phyloP scores from a whole-genome alignment of 1,140 invertebrate species.

The Bombus ignitus region DNA sequence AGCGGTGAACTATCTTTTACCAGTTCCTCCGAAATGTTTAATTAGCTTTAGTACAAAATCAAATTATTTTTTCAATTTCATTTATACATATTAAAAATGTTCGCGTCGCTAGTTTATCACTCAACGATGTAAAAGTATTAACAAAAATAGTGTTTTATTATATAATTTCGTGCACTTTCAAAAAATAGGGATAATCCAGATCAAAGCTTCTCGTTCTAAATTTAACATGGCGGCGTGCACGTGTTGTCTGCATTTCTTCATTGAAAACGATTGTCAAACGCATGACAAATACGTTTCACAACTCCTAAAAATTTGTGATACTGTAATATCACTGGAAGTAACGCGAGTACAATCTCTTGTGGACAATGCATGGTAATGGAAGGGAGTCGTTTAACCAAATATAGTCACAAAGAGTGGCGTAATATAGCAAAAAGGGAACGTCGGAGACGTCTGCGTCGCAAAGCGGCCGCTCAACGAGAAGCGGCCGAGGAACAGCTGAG shows the following conservation, averaged over 20 bases:
- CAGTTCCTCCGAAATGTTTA: background rate
- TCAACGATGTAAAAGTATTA: too few relatives aligned
- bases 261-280: background rate
- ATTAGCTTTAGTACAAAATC: background rate
- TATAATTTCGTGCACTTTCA: background rate
- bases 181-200: background rate
- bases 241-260: slow-evolving; percentile 5
- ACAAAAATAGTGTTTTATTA: background rate
- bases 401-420: slow-evolving; percentile 84
- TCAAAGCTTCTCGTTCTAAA: background rate
- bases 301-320: background rate
- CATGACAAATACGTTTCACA: background rate
- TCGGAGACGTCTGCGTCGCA: slow-evolving; percentile 83
- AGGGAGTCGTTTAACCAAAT: background rate
- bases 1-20: background rate
- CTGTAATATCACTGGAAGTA: background rate
- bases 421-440: slow-evolving; percentile 85
- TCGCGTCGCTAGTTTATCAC: background rate
- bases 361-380: slow-evolving; percentile 52
- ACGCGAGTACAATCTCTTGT: background rate
- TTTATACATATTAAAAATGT: background rate
- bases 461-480: slow-evolving; percentile 78
- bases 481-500: slow-evolving; percentile 68
- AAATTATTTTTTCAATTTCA: background rate
- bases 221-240: slow-evolving; percentile 56